Percentiles rank a stretch among this genome's conserved stretches.
phyloP scores from a whole-genome alignment of 92 coral and sea anemone genomes.

The Zoanthus solanderi region DNA sequence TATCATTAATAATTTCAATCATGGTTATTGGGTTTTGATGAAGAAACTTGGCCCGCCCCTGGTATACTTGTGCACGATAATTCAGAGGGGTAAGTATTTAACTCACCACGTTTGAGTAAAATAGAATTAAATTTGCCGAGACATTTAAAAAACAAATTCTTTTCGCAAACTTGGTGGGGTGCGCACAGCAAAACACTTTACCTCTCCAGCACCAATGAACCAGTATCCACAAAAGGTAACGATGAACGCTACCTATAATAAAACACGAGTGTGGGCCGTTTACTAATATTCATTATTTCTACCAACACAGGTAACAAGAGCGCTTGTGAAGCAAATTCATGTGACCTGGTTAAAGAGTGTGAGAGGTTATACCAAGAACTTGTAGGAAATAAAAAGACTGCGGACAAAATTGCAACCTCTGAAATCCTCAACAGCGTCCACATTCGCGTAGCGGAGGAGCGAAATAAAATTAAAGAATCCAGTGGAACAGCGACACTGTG shows the following conservation, averaged over 20 bases:
- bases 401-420: background rate
- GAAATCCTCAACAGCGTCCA: background rate
- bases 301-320: background rate
- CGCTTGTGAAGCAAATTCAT: background rate
- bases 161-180: background rate
- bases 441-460: background rate
- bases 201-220: background rate
- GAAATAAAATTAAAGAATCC: background rate
- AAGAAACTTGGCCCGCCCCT: background rate
- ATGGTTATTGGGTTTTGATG: background rate
- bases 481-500: background rate
- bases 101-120: background rate
- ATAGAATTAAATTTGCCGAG: background rate
- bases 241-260: background rate
- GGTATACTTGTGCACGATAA: background rate
- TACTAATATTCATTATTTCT: background rate
- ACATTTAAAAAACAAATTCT: background rate
- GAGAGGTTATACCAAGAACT: background rate
- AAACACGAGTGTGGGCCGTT: background rate
- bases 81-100: background rate
- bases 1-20: background rate
- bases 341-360: background rate
- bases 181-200: background rate
- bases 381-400: background rate
- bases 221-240: background rate